phyloP scores from a whole-genome alignment of 92 coral and sea anemone species.

The Anthopleura xanthogrammica region DNA sequence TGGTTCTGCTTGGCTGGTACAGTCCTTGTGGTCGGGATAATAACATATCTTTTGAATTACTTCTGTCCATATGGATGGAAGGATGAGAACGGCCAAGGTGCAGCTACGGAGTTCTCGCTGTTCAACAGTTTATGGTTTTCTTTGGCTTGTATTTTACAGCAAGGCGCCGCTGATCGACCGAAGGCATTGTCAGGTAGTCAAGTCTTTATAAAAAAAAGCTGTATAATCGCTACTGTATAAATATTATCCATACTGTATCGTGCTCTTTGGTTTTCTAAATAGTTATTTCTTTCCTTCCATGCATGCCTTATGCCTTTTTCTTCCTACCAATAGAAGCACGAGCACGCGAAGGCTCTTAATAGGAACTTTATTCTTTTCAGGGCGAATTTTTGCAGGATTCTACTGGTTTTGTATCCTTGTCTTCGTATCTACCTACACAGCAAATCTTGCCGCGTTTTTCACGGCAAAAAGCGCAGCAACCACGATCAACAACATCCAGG shows the following conservation, averaged over 20 bases:
- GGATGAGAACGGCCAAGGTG: conserved; percentile 46
- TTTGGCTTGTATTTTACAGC: conserved; percentile 62
- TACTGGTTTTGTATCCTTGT: conserved; percentile 70
- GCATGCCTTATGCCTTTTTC: too few relatives aligned
- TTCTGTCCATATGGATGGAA: conserved; percentile 80
- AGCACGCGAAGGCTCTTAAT: background rate
- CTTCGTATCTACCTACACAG: conserved; percentile 65
- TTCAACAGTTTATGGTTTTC: conserved; percentile 79
- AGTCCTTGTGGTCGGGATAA: conserved; percentile 40
- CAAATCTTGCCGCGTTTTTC: conserved; percentile 69
- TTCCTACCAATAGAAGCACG: too few relatives aligned
- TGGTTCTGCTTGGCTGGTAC: conserved; percentile 49
- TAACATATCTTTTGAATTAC: conserved; percentile 55
- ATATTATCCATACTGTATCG: too few relatives aligned
- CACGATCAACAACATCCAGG: conserved; percentile 40
- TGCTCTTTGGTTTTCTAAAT: too few relatives aligned
- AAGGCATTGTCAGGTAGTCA: conserved; percentile 51
- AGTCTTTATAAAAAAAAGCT: too few relatives aligned
- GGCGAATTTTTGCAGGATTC: conserved; percentile 26
- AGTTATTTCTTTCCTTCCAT: too few relatives aligned
- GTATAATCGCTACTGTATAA: too few relatives aligned
- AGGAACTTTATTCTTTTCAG: background rate
- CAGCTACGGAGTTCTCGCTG: conserved; percentile 58
- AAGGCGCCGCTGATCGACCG: conserved; percentile 59
- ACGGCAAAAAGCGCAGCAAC: conserved; percentile 37